Evolutionary conservation across 2,797 vertebrate species (phyloP).

Genomic region (Centroberyx gerrardi): DNA sequence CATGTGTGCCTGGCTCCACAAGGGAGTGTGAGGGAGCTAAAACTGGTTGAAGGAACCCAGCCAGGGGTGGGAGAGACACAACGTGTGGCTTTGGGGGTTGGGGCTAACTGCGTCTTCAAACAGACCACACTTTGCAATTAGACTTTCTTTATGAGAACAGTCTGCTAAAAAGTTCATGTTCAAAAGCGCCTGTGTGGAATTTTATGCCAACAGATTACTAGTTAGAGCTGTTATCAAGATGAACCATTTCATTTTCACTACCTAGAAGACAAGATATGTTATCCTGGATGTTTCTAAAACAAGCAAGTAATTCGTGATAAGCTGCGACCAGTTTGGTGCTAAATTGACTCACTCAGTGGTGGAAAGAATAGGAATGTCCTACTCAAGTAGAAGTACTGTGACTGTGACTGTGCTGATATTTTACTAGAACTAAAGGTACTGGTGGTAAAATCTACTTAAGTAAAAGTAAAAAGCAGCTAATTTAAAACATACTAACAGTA

Average conservation of each 20-base stretch:
- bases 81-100: constrained; percentile 12
- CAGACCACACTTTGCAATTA: constrained; percentile 53
- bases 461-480: too few relatives aligned
- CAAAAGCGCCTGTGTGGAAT: constrained; percentile 22
- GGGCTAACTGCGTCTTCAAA: constrained; percentile 58
- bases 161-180: constrained; percentile 27
- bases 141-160: constrained; percentile 41
- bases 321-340: too few relatives aligned
- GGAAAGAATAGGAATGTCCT: too few relatives aligned
- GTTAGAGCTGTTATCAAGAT: constrained; percentile 10
- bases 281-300: neutral
- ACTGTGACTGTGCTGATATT: too few relatives aligned
- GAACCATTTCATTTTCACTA: constrained; percentile 37
- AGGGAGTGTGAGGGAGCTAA: constrained; percentile 7
- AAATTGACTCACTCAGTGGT: too few relatives aligned
- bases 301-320: too few relatives aligned
- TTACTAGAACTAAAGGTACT: too few relatives aligned
- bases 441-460: too few relatives aligned
- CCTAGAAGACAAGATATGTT: constrained; percentile 3
- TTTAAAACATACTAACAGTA: too few relatives aligned
- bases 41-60: constrained; percentile 25
- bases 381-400: too few relatives aligned
- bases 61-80: constrained; percentile 25
- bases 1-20: constrained; percentile 28
- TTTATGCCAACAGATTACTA: constrained; percentile 28